Conservation (phyloP, 2,888 invertebrate species). For the Lithophane ornitopus region DNA sequence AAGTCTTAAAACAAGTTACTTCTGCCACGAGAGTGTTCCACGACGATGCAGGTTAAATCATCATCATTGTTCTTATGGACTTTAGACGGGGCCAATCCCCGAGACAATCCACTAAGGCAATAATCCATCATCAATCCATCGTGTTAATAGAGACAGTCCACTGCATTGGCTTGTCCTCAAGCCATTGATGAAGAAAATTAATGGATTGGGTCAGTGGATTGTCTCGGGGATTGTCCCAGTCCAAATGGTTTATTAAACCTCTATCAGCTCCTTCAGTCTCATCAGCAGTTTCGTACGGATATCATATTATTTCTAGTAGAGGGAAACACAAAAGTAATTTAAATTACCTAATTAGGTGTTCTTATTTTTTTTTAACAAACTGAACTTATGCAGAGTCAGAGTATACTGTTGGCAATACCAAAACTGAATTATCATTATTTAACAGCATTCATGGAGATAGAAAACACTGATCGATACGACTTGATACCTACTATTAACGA, state of each 20-base stretch:
- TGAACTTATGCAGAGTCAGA: neutral
- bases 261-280: neutral
- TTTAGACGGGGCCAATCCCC: no score
- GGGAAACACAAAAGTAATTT: neutral
- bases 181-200: no score
- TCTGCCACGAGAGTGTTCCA: slow-evolving; percentile 45
- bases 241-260: neutral
- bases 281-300: neutral
- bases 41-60: slow-evolving; percentile 46
- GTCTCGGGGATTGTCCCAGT: no score
- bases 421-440: neutral
- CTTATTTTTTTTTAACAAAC: neutral
- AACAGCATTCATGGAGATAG: slow-evolving; percentile 92
- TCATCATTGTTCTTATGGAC: neutral
- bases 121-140: no score
- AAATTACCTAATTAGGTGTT: neutral
- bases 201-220: no score
- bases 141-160: no score
- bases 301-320: neutral
- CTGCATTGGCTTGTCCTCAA: no score
- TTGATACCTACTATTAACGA: slow-evolving; percentile 92
- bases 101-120: no score
- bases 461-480: slow-evolving; percentile 91
- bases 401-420: neutral
- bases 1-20: slow-evolving; percentile 52